Percentiles rank a stretch among this genome's conserved stretches.
phyloP scores from a whole-genome alignment of 1,140 invertebrate genomes.

The Drosophila pseudoananassae region DNA sequence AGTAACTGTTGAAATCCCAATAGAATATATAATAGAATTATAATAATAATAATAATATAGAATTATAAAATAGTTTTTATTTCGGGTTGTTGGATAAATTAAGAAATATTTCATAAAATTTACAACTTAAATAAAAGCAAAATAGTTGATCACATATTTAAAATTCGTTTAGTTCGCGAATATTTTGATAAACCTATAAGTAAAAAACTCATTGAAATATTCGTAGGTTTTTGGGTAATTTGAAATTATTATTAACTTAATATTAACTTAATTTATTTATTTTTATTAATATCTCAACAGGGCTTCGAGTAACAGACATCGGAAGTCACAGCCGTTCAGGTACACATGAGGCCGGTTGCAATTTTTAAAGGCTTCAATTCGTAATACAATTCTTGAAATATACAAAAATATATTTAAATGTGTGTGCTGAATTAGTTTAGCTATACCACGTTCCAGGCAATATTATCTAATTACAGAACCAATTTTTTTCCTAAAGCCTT shows the following conservation, averaged over 20 bases:
- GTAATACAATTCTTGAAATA: slow-evolving; percentile 42
- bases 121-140: too few species aligned
- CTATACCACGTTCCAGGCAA: slow-evolving; percentile 5
- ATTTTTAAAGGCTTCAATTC: slow-evolving; percentile 61
- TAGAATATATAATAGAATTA: too few species aligned
- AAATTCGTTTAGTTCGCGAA: too few species aligned
- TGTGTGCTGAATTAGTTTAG: slow-evolving; percentile 12
- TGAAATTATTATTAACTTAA: background rate
- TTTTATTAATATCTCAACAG: slow-evolving; percentile 85
- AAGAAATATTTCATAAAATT: too few species aligned
- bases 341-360: slow-evolving; percentile 90
- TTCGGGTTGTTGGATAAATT: too few species aligned
- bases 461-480: slow-evolving; percentile 10
- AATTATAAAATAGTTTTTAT: too few species aligned
- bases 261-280: background rate
- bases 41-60: too few species aligned
- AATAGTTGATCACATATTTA: too few species aligned
- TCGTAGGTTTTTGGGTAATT: too few species aligned
- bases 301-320: slow-evolving; percentile 97
- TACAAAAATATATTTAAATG: slow-evolving; percentile 37
- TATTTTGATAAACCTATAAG: too few species aligned
- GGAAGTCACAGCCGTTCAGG: slow-evolving; percentile 96
- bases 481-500: background rate
- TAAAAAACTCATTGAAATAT: too few species aligned
- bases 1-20: too few species aligned